Percentiles rank a stretch among this genome's conserved stretches.
These are phyloP conservation scores for Marisa cornuarietis DNA, from an alignment of 1,140 invertebrate species.

Conservation along the genomic window DNA sequence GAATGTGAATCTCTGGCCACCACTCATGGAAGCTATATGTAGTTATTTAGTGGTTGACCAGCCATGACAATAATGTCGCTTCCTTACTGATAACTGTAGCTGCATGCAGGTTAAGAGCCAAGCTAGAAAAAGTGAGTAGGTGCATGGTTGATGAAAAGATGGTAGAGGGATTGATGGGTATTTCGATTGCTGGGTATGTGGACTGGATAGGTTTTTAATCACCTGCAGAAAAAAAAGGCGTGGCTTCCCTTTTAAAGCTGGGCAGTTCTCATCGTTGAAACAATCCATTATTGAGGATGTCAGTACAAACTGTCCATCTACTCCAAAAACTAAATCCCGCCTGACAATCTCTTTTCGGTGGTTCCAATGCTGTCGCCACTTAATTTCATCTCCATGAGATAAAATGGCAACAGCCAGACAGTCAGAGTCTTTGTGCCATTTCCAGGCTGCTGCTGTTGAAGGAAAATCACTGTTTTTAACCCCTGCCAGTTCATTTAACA, in stretches of 20 bases:
- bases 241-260: conserved; percentile 48
- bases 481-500: too few species aligned
- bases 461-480: conserved; percentile 45
- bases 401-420: conserved; percentile 82
- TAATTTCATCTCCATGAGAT: conserved; percentile 84
- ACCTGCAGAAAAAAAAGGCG: conserved; percentile 59
- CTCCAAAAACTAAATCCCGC: conserved; percentile 68
- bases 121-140: too few species aligned
- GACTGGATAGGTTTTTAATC: background rate
- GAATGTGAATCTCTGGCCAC: too few species aligned
- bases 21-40: too few species aligned
- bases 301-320: conserved; percentile 75
- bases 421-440: conserved; percentile 81
- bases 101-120: too few species aligned
- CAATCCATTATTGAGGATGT: conserved; percentile 76
- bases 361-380: conserved; percentile 75
- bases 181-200: too few species aligned
- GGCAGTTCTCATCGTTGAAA: conserved; percentile 72
- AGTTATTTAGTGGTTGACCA: too few species aligned
- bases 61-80: too few species aligned
- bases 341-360: conserved; percentile 19
- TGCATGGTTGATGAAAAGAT: too few species aligned
- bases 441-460: conserved; percentile 71
- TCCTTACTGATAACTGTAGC: too few species aligned
- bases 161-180: too few species aligned